These are phyloP conservation scores for Drosophila glabriapex DNA, from an alignment of 2,888 invertebrate species.

Conservation along the genomic window DNA sequence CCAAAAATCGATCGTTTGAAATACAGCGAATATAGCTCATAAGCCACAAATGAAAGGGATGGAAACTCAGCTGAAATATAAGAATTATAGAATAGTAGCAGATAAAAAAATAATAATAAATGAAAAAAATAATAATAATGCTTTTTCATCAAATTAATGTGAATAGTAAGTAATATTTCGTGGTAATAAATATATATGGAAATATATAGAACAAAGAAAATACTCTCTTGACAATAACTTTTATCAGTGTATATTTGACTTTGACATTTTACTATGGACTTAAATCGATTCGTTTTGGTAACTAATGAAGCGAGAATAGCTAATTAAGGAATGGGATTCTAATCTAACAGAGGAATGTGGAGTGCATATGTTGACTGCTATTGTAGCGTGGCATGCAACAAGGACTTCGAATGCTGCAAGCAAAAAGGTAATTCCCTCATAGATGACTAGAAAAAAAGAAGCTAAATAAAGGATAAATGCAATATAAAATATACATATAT, in stretches of 20 bases:
- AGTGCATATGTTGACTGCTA: not conserved
- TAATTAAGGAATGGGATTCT: not conserved
- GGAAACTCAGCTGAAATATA: not conserved
- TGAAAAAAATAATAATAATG: not conserved
- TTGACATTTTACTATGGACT: not conserved
- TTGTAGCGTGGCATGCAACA: not conserved
- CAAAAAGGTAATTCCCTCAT: constrained; percentile 8
- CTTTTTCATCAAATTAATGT: too few relatives aligned
- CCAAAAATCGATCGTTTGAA: not conserved
- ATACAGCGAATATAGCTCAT: not conserved
- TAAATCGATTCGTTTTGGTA: not conserved
- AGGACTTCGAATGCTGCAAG: constrained; percentile 23
- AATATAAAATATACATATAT: constrained; percentile 1
- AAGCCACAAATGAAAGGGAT: too few relatives aligned
- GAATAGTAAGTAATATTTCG: too few relatives aligned
- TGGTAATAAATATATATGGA: not conserved
- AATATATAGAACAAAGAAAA: not conserved
- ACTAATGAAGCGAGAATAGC: not conserved
- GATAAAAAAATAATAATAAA: not conserved
- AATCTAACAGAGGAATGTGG: constrained; percentile 2
- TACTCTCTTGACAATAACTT: not conserved
- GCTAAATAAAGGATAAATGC: constrained; percentile 1
- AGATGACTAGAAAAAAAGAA: not conserved
- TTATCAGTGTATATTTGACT: not conserved
- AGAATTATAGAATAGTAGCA: not conserved